These are phyloP conservation scores for Alca torda DNA, from an alignment of 2,797 vertebrate species.

Conservation along the genomic window DNA sequence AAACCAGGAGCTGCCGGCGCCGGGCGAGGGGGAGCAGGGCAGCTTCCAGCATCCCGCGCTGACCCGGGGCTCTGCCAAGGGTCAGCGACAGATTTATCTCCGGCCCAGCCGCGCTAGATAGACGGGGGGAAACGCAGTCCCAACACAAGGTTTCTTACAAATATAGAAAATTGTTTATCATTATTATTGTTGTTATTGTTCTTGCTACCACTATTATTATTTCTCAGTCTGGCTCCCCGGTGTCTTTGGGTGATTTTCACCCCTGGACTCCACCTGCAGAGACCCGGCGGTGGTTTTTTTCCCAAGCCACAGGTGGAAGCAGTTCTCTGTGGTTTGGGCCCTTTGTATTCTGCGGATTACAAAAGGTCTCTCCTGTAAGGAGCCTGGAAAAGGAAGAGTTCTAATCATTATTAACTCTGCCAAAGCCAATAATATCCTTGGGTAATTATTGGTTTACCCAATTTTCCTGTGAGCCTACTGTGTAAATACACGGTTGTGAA, in stretches of 20 bases:
- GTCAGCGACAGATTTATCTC: neutral
- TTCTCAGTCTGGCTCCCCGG: neutral
- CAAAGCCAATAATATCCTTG: slow-evolving; percentile 69
- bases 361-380: slow-evolving; percentile 53
- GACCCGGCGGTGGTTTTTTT: rapidly evolving
- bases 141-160: neutral
- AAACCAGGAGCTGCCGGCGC: neutral
- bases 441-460: slow-evolving; percentile 68
- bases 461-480: slow-evolving; percentile 65
- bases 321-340: neutral
- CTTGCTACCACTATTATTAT: neutral
- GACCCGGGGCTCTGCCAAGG: neutral
- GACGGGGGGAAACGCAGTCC: neutral
- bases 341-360: slow-evolving; percentile 13
- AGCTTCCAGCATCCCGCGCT: neutral
- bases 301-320: slow-evolving; percentile 15
- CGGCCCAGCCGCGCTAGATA: neutral
- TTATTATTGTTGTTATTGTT: neutral
- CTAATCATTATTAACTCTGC: slow-evolving; percentile 71
- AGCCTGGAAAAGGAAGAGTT: slow-evolving; percentile 32
- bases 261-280: neutral
- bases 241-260: slow-evolving; percentile 15
- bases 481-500: slow-evolving; percentile 52
- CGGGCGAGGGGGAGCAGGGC: neutral
- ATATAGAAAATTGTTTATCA: neutral